Conservation (phyloP, 2,797 vertebrate species). For the Sebastes melanostomus region DNA sequence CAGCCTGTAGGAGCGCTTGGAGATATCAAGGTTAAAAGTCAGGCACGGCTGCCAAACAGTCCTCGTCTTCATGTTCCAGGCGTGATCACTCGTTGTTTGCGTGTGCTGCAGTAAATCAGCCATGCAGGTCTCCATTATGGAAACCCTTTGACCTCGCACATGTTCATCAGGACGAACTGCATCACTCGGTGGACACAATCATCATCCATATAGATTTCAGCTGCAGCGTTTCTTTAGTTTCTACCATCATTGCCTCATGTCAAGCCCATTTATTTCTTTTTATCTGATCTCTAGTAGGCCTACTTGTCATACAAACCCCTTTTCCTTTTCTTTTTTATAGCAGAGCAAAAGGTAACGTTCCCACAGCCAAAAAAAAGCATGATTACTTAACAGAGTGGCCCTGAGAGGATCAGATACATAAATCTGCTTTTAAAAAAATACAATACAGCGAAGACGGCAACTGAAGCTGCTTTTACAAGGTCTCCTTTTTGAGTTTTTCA, state of each 20-base stretch:
- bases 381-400: constrained; percentile 1
- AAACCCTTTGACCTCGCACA: constrained; percentile 34
- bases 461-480: constrained; percentile 7
- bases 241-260: neutral
- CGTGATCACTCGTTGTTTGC: constrained; percentile 49
- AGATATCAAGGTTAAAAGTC: constrained; percentile 43
- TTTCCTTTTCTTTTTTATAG: constrained; percentile 1
- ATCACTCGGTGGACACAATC: neutral
- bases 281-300: neutral
- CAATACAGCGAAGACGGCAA: constrained; percentile 22
- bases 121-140: constrained; percentile 36
- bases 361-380: neutral
- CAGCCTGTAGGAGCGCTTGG: constrained; percentile 33
- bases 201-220: neutral
- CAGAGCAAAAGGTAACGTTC: constrained; percentile 15
- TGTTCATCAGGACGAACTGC: constrained; percentile 34
- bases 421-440: constrained; percentile 39
- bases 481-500: neutral
- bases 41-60: constrained; percentile 44
- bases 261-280: neutral
- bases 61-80: constrained; percentile 43
- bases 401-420: constrained; percentile 10
- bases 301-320: neutral
- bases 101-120: constrained; percentile 52
- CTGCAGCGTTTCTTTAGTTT: neutral